These are phyloP conservation scores for Panthera leo DNA, from an alignment of 2,113 vertebrate species.

Conservation along the genomic window DNA sequence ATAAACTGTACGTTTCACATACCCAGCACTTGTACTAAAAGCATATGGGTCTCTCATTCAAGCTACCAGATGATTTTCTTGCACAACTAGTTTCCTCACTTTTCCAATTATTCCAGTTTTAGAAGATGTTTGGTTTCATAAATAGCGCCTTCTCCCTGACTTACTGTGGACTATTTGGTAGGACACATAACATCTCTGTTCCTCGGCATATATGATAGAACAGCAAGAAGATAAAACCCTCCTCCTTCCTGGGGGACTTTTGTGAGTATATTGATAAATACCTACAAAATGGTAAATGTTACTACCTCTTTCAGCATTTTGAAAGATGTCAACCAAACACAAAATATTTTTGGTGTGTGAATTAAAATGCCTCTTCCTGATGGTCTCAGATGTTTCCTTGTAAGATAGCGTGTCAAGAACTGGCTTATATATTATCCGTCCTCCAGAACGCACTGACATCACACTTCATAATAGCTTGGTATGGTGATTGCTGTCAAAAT, in stretches of 20 bases:
- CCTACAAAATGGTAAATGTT: constrained; percentile 46
- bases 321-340: constrained; percentile 65
- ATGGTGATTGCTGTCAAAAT: constrained; percentile 30
- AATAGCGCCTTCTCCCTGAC: background rate
- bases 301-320: constrained; percentile 48
- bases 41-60: background rate
- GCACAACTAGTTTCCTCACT: background rate
- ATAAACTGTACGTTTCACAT: background rate
- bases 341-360: constrained; percentile 64
- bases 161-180: background rate
- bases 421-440: background rate
- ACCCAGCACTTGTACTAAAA: background rate
- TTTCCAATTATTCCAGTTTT: constrained; percentile 28
- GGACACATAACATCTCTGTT: background rate
- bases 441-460: constrained; percentile 42
- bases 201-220: background rate
- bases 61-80: background rate
- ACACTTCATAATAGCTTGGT: constrained; percentile 37
- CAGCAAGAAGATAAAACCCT: constrained; percentile 37
- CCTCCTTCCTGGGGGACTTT: background rate
- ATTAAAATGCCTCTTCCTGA: constrained; percentile 59
- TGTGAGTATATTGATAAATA: constrained; percentile 47
- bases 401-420: constrained; percentile 22
- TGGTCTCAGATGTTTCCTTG: constrained; percentile 22
- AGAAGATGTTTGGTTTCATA: constrained; percentile 20